Conservation (phyloP, 2,888 invertebrate genomes). For the Hirtodrosophila alboralis region DNA sequence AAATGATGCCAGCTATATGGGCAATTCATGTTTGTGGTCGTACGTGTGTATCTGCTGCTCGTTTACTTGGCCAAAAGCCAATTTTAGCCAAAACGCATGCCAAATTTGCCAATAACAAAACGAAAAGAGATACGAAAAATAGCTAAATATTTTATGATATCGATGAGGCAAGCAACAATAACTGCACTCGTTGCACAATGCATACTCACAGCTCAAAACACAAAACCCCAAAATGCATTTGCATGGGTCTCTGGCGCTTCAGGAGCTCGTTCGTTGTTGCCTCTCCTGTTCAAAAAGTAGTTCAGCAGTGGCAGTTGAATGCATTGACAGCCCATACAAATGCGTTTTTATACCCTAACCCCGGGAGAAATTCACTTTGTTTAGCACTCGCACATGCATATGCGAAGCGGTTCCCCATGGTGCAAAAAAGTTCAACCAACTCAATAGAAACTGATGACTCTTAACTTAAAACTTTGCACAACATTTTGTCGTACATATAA, state of each 20-base stretch:
- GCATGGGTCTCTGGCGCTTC: conserved; percentile 41
- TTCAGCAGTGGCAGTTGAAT: conserved; percentile 61
- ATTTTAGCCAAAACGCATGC: conserved; percentile 75
- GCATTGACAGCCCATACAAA: conserved; percentile 72
- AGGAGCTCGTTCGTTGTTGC: conserved; percentile 13
- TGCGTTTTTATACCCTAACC: conserved; percentile 59
- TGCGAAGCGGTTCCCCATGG: conserved; percentile 25
- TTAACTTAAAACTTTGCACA: conserved; percentile 32
- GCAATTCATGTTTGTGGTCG: conserved; percentile 43
- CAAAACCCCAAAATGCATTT: conserved; percentile 42
- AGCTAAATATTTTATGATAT: conserved; percentile 76
- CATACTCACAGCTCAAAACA: conserved; percentile 19
- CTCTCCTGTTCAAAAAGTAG: conserved; percentile 58
- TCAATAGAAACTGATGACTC: conserved; percentile 47
- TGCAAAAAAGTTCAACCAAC: conserved; percentile 31
- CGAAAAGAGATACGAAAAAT: conserved; percentile 76
- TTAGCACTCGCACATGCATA: conserved; percentile 36
- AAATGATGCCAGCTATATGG: conserved; percentile 64
- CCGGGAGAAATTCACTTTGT: conserved; percentile 57
- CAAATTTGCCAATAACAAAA: conserved; percentile 76
- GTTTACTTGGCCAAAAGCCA: conserved; percentile 76
- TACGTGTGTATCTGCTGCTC: conserved; percentile 42
- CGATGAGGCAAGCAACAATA: conserved; percentile 56
- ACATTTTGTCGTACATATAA: conserved; percentile 5
- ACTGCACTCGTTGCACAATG: conserved; percentile 46